These are phyloP conservation scores for Crocidura indochinensis DNA, from an alignment of 2,797 vertebrate species.

Conservation along the genomic window DNA sequence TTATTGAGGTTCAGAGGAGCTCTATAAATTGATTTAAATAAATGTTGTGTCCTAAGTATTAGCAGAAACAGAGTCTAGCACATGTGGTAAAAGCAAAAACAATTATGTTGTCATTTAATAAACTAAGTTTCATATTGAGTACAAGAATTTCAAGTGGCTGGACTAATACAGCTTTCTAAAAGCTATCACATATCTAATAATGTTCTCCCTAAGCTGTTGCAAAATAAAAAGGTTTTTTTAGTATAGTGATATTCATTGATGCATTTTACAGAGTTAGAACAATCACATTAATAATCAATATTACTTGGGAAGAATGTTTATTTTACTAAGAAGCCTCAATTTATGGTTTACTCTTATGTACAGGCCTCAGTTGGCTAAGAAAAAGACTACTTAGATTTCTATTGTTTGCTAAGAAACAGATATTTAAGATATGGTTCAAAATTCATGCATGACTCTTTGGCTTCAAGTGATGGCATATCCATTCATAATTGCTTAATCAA, in stretches of 20 bases:
- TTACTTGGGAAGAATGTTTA: conserved; percentile 83
- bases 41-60: conserved; percentile 58
- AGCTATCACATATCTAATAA: conserved; percentile 86
- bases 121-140: conserved; percentile 63
- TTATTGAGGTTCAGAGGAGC: background rate
- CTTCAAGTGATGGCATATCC: no score
- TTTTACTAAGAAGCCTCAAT: conserved; percentile 86
- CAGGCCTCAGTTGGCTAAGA: conserved; percentile 58
- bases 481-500: background rate
- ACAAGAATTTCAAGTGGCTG: conserved; percentile 85
- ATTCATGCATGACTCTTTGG: conserved; percentile 50
- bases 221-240: conserved; percentile 86
- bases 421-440: conserved; percentile 65
- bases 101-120: conserved; percentile 69
- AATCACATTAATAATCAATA: conserved; percentile 87
- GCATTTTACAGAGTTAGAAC: conserved; percentile 87
- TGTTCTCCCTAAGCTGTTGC: conserved; percentile 87
- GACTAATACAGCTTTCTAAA: conserved; percentile 86
- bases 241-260: conserved; percentile 88
- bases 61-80: conserved; percentile 50
- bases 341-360: conserved; percentile 85
- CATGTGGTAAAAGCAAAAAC: conserved; percentile 46
- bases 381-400: conserved; percentile 75
- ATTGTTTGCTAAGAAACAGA: conserved; percentile 28
- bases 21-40: background rate